These are phyloP conservation scores for Campoplex nolae DNA, from an alignment of 2,888 invertebrate species.

Conservation along the genomic window DNA sequence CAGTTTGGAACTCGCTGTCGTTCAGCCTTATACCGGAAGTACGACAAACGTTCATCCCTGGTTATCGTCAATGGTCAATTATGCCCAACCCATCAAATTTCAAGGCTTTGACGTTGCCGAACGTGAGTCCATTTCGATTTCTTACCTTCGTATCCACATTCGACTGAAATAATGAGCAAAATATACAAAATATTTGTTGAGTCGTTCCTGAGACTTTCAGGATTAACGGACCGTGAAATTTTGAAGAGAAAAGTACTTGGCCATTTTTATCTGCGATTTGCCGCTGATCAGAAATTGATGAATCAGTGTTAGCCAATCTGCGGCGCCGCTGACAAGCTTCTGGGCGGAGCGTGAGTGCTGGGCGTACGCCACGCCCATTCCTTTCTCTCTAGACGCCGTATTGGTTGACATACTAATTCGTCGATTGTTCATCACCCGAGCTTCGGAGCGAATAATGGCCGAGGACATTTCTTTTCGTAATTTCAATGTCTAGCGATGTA, in stretches of 20 bases:
- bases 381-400: background rate
- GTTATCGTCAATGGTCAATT: constrained; percentile 99
- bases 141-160: background rate
- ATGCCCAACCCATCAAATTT: constrained; percentile 99
- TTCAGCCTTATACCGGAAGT: constrained; percentile 96
- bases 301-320: background rate
- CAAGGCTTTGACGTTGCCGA: constrained; percentile 98
- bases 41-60: constrained; percentile 99
- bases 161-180: background rate
- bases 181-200: background rate
- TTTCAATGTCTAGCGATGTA: background rate
- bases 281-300: background rate
- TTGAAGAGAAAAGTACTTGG: background rate
- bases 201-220: background rate
- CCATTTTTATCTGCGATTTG: background rate
- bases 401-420: background rate
- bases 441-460: background rate
- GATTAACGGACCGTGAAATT: background rate
- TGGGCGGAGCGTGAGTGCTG: background rate
- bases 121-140: constrained; percentile 87
- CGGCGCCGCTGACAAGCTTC: background rate
- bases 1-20: constrained; percentile 86
- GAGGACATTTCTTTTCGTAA: background rate
- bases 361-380: background rate
- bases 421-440: background rate